Evolutionary conservation across 92 coral and sea anemone genomes (phyloP).

Genomic region (Isaurus tuberculatus): DNA sequence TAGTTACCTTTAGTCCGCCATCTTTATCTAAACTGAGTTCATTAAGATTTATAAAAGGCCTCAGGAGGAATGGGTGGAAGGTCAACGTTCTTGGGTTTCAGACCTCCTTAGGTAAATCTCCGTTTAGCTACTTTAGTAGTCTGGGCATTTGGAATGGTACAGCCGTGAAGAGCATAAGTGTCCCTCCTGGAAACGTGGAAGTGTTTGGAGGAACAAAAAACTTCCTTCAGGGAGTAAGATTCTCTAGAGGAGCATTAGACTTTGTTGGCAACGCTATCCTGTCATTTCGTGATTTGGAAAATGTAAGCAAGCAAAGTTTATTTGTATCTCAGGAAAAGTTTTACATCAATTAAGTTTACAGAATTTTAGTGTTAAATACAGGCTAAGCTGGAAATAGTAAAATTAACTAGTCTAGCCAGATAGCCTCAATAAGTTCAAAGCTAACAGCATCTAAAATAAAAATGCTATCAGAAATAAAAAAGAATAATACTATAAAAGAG

Average conservation of each 20-base stretch:
- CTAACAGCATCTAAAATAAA: too few relatives aligned
- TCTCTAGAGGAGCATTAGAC: constrained; percentile 14
- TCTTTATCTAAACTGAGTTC: constrained; percentile 43
- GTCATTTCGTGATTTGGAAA: constrained; percentile 24
- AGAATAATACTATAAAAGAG: too few relatives aligned
- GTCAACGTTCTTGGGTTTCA: constrained; percentile 52
- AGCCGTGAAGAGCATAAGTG: neutral
- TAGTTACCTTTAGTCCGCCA: constrained; percentile 45
- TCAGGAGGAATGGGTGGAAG: constrained; percentile 56
- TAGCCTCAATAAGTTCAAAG: too few relatives aligned
- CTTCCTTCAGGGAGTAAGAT: constrained; percentile 27
- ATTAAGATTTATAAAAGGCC: constrained; percentile 29
- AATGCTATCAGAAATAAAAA: too few relatives aligned
- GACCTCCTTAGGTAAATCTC: constrained; percentile 44
- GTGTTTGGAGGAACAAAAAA: constrained; percentile 59
- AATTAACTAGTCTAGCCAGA: too few relatives aligned
- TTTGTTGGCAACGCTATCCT: constrained; percentile 33
- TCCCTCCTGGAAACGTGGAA: constrained; percentile 58
- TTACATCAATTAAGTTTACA: too few relatives aligned
- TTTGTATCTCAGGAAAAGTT: neutral
- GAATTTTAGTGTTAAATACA: too few relatives aligned
- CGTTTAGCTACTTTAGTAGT: constrained; percentile 1
- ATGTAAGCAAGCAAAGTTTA: too few relatives aligned
- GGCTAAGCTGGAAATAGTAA: too few relatives aligned
- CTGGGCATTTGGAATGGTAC: constrained; percentile 33